A percentile compares a stretch with the other conserved stretches of the same genome.
Conservation (phyloP, 2,797 vertebrate genomes). For the Megalops cyprinoides region DNA sequence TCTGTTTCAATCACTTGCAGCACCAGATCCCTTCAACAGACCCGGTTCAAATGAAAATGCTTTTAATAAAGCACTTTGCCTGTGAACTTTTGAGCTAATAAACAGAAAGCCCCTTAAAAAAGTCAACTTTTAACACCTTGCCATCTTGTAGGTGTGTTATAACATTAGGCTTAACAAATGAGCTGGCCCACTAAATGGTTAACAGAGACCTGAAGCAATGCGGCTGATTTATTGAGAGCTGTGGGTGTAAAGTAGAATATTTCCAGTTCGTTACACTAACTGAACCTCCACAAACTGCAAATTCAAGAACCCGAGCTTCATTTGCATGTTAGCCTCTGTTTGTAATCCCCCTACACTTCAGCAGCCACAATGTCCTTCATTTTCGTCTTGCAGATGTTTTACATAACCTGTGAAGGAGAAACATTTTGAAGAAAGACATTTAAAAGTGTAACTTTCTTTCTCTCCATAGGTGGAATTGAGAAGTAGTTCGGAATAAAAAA, state of each 20-base stretch:
- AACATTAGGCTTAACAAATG: background rate
- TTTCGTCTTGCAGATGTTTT: background rate
- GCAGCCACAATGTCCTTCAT: background rate
- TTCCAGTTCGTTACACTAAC: conserved; percentile 1
- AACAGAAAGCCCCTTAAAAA: background rate
- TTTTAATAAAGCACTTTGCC: too few species aligned
- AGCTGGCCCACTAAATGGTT: background rate
- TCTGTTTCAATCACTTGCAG: background rate
- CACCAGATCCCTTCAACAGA: too few species aligned
- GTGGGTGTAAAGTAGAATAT: background rate
- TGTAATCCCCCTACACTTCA: background rate
- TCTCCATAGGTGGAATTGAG: background rate
- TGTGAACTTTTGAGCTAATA: too few species aligned
- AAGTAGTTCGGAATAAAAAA: background rate
- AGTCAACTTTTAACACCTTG: background rate
- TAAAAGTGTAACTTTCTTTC: conserved; percentile 11
- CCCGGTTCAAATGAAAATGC: background rate
- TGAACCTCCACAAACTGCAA: background rate
- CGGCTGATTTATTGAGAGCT: background rate
- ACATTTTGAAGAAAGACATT: background rate
- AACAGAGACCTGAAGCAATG: background rate
- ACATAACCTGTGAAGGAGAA: background rate
- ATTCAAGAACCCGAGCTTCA: background rate
- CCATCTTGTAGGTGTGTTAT: background rate
- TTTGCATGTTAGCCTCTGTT: background rate